phyloP scores from a whole-genome alignment of 2,113 vertebrate species.

The Bombycilla garrulus region DNA sequence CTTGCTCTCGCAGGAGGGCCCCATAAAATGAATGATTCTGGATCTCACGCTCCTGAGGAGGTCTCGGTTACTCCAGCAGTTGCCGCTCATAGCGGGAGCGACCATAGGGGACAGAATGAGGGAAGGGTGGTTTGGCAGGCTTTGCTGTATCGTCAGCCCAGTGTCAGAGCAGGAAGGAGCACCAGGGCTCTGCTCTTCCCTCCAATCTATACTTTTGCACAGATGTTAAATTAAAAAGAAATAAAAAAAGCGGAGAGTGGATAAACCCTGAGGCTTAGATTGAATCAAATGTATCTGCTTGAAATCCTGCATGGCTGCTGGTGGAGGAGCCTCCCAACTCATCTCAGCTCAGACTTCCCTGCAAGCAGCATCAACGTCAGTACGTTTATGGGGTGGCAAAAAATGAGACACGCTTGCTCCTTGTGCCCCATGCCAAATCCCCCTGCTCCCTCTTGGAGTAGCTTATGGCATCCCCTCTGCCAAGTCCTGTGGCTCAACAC shows the following conservation, averaged over 20 bases:
- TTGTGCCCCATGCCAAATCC: fast-evolving
- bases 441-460: neutral
- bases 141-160: neutral
- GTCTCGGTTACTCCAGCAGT: constrained; percentile 42
- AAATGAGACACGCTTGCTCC: neutral
- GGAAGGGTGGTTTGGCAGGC: constrained; percentile 17
- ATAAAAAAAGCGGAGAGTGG: neutral
- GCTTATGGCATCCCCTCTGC: neutral
- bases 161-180: neutral
- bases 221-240: neutral
- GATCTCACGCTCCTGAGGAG: constrained; percentile 61
- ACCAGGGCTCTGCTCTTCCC: neutral
- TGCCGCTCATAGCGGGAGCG: neutral
- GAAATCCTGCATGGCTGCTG: neutral
- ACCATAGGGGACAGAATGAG: neutral
- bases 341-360: neutral
- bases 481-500: neutral
- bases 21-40: constrained; percentile 63
- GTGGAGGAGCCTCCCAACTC: neutral
- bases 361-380: neutral
- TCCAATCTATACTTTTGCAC: neutral
- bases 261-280: neutral
- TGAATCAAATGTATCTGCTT: neutral
- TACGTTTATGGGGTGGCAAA: neutral
- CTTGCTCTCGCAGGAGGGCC: constrained; percentile 52